phyloP scores from a whole-genome alignment of 2,797 vertebrate genomes.

The Malurus leucopterus region DNA sequence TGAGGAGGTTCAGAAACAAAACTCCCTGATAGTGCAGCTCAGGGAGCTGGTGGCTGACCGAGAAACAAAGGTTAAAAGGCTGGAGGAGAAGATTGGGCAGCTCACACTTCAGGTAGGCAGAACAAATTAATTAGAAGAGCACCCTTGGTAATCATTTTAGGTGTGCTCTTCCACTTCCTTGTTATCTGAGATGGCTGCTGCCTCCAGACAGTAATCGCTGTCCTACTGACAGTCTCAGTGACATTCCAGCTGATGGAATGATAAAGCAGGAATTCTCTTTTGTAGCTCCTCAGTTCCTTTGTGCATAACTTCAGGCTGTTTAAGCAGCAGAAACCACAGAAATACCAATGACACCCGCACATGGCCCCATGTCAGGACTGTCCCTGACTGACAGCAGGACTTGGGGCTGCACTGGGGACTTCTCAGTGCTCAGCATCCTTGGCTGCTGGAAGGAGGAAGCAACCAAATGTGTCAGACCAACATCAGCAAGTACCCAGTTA shows the following conservation, averaged over 20 bases:
- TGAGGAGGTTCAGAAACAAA: constrained; percentile 66
- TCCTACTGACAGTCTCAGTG: not conserved
- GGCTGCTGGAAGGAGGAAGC: not conserved
- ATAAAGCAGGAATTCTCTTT: not conserved
- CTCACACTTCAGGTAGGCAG: constrained; percentile 70
- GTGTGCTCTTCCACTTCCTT: not conserved
- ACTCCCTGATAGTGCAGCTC: constrained; percentile 73
- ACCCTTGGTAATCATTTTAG: not conserved
- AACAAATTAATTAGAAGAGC: not conserved
- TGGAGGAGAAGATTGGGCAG: constrained; percentile 74
- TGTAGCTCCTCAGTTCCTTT: not conserved
- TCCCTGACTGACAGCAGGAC: not conserved
- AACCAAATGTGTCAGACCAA: not conserved
- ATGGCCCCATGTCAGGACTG: not conserved
- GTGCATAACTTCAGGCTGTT: not conserved
- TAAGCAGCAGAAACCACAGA: not conserved
- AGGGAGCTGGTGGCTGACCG: constrained; percentile 73
- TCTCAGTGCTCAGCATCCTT: not conserved
- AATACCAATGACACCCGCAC: not conserved
- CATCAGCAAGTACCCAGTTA: not conserved
- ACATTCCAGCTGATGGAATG: not conserved
- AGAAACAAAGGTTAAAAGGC: constrained; percentile 77
- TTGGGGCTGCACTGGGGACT: not conserved
- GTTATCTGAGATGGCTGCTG: not conserved
- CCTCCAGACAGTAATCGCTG: not conserved